Base-by-base conservation (phyloP, 2,888 invertebrate species). In the Dynastes maya region DNA sequence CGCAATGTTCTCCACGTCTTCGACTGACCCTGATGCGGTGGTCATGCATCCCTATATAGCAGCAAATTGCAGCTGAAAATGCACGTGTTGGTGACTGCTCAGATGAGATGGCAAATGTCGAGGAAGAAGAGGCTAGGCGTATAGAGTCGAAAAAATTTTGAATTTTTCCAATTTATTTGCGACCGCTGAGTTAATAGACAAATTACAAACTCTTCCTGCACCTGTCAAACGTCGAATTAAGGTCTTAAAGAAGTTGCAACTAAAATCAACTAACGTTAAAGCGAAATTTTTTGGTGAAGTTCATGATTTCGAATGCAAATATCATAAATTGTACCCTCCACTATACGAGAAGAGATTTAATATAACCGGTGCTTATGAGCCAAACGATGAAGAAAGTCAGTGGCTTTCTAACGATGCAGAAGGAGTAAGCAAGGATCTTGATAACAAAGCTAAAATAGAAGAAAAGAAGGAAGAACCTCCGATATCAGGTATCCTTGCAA, bases 231-330 rank as follows among this genome's bases (percentile, higher is more conserved):
- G 95, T 84, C 91, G 97, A 87, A 91, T 97, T 82, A 94, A 96
- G 86, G 95, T 96, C 0, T 90, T 98, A 77, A 96, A 98, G 87
- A 94, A 96, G 82, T 89, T 98, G 1, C 98, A 98, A 88, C 90
- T 96, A 84, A 93, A 95, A 84, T 93, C 94, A 70, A 95, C 95
- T 5, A 93, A 96, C 85, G 79, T 82, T 55, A 82, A 83, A 89
- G 94, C 97, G 0, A 94, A 97, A 86, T 98, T 99, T 90, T 98
- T 98, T 89, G 93, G 95, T 85, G 97, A 98, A 86, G 96, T 99
- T 58, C 98, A 98, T 87, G 93, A 93, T 32, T 91, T 99, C 74
- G 99, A 99, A 90, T 95, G 95, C 90, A 95, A 96, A 89, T 98
- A 97, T 88, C 95, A 96, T 86, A 92, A 93, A 83, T 89, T 94